Evolutionary conservation across 2,113 vertebrate species (phyloP).

Genomic region (Barnardius zonarius): DNA sequence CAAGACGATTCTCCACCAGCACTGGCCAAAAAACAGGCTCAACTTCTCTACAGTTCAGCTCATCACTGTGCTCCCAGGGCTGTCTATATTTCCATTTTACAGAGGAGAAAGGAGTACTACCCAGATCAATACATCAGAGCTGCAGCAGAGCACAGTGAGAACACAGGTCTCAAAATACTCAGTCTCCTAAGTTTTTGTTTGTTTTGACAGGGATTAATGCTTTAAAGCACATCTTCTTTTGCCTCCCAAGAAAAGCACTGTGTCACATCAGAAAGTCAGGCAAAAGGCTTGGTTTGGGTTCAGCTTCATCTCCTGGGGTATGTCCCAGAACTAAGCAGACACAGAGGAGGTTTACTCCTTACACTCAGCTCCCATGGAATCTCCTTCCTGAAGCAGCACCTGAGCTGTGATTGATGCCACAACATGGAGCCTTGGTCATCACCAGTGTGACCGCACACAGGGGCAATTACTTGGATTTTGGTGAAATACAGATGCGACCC

Average conservation of each 20-base stretch:
- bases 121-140: neutral
- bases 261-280: neutral
- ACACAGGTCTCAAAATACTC: neutral
- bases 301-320: neutral
- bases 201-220: neutral
- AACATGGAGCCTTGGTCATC: neutral
- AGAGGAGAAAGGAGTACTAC: neutral
- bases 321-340: neutral
- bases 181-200: neutral
- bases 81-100: neutral
- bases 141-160: neutral
- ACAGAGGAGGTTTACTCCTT: neutral
- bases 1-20: neutral
- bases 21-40: neutral
- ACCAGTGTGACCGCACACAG: neutral
- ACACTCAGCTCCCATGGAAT: fast-evolving
- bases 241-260: neutral
- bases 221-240: neutral
- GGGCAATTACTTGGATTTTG: neutral
- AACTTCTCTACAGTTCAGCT: neutral
- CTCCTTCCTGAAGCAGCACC: neutral
- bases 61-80: neutral
- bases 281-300: neutral
- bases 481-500: neutral
- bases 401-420: neutral